phyloP scores from a whole-genome alignment of 2,113 vertebrate species.

The Irena cyanogastra region DNA sequence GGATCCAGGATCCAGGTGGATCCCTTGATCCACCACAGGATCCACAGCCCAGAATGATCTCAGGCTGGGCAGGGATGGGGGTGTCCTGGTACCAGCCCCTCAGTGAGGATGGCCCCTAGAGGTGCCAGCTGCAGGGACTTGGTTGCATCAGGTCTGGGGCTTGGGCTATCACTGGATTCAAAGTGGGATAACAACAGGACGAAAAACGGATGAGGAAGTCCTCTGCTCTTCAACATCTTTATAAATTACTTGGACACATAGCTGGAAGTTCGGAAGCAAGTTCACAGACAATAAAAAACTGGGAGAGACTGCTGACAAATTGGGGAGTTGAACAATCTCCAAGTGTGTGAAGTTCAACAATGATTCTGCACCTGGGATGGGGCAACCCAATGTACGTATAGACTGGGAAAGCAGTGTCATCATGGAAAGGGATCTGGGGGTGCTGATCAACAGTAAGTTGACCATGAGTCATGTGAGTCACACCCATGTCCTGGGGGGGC shows the following conservation, averaged over 20 bases:
- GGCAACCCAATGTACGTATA: accelerated
- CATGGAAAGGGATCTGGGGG: background rate
- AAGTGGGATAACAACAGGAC: background rate
- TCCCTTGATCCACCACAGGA: background rate
- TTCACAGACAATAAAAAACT: background rate
- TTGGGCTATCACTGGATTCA: background rate
- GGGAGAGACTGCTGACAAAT: background rate
- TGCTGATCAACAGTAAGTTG: background rate
- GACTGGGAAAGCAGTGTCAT: background rate
- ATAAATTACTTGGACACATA: background rate
- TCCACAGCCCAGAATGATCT: background rate
- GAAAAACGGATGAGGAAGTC: background rate
- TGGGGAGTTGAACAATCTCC: background rate
- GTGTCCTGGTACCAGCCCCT: background rate
- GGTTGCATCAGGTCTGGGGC: background rate
- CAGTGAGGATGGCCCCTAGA: background rate
- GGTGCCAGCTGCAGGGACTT: background rate
- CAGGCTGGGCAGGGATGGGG: background rate
- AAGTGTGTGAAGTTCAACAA: background rate
- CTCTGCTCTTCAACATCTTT: background rate
- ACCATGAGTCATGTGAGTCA: background rate
- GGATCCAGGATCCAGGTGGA: background rate
- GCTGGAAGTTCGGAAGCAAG: background rate
- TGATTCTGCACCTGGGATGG: background rate
- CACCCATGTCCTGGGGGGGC: background rate